Evolutionary conservation across 2,888 invertebrate genomes (phyloP).

Genomic region (Hermaeophaga mercurialis): DNA sequence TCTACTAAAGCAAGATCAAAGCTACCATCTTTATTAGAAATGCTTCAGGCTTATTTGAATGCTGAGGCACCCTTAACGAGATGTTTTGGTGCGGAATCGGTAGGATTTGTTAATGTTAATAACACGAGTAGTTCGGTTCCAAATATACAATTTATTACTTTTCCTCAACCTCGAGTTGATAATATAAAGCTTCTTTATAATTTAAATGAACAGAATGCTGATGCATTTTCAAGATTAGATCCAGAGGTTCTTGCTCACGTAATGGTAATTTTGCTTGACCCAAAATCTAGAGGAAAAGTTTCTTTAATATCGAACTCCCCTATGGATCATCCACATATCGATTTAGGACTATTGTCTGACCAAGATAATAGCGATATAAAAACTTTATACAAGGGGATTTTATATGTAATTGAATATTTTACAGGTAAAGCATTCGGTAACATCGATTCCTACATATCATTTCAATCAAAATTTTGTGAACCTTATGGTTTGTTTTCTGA

Average conservation of each 20-base stretch:
- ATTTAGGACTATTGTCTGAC: slow-evolving; percentile 43
- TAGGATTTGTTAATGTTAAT: slow-evolving; percentile 24
- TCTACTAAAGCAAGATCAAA: neutral
- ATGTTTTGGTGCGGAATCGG: slow-evolving; percentile 4
- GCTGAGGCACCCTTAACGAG: slow-evolving; percentile 14
- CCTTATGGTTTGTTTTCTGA: slow-evolving; percentile 29
- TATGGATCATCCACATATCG: slow-evolving; percentile 45
- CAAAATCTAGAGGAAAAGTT: slow-evolving; percentile 45
- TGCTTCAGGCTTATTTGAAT: neutral
- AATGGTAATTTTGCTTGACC: slow-evolving; percentile 40
- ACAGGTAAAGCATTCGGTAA: slow-evolving; percentile 64
- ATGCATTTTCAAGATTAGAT: neutral
- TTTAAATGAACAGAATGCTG: neutral
- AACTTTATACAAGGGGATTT: slow-evolving; percentile 66
- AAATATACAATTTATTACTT: slow-evolving; percentile 39
- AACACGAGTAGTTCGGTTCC: slow-evolving; percentile 32
- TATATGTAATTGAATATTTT: slow-evolving; percentile 43
- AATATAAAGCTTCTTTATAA: neutral
- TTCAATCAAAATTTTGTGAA: slow-evolving; percentile 13
- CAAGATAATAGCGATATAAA: slow-evolving; percentile 63
- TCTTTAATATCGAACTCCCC: slow-evolving; percentile 44
- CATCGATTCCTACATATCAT: slow-evolving; percentile 62
- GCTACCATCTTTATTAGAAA: neutral
- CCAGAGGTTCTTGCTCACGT: slow-evolving; percentile 12
- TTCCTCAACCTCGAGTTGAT: slow-evolving; percentile 56